These are phyloP conservation scores for Ibycter americanus DNA, from an alignment of 2,797 vertebrate species.

Conservation along the genomic window DNA sequence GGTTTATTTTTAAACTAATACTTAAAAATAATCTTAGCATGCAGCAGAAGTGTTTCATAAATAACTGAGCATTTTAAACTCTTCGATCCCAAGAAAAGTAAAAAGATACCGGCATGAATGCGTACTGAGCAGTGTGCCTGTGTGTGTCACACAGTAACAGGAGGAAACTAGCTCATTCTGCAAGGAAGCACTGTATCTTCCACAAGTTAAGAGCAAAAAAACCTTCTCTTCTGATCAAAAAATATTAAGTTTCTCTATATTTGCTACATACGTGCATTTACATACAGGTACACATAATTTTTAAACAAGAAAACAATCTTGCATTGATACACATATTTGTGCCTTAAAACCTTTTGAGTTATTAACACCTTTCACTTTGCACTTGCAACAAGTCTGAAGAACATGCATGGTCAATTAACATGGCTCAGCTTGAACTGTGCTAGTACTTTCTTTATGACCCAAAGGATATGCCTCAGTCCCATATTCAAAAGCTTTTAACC, in stretches of 20 bases:
- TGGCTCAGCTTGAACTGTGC: background rate
- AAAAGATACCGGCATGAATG: background rate
- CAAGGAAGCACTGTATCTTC: background rate
- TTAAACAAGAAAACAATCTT: background rate
- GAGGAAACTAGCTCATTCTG: background rate
- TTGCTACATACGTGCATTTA: background rate
- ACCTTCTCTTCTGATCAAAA: background rate
- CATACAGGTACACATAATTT: fast-evolving
- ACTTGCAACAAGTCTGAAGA: background rate
- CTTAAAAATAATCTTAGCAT: background rate
- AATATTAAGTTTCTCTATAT: background rate
- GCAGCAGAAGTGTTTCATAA: background rate
- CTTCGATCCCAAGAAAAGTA: background rate
- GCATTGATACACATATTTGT: background rate
- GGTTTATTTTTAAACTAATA: background rate
- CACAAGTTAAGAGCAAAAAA: background rate
- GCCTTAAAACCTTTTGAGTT: background rate
- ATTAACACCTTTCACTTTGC: background rate
- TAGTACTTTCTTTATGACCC: background rate
- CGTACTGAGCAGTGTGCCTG: fast-evolving
- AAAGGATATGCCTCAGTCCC: background rate
- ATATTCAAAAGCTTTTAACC: background rate
- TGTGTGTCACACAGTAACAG: background rate
- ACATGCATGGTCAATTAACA: background rate
- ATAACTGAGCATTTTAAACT: background rate